Conservation (phyloP, 1,140 invertebrate genomes). For the Caerostris darwini region DNA sequence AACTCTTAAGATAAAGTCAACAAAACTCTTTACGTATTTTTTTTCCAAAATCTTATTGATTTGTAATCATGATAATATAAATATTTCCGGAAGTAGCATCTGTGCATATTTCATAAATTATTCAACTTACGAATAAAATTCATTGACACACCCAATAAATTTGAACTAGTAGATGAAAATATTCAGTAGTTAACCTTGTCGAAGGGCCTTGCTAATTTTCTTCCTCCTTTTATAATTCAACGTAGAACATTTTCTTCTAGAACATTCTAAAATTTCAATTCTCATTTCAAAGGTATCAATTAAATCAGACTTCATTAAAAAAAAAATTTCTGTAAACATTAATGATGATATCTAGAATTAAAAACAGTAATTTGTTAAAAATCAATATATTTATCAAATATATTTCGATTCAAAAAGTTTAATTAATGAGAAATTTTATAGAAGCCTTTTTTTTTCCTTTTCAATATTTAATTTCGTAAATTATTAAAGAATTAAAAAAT, state of each 20-base stretch:
- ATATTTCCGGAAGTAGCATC: background rate
- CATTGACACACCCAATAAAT: conserved; percentile 30
- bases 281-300: too few species aligned
- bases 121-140: background rate
- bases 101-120: background rate
- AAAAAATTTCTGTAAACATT: too few species aligned
- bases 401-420: too few species aligned
- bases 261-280: background rate
- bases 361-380: too few species aligned
- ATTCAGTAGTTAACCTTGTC: conserved; percentile 9
- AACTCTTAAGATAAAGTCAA: background rate
- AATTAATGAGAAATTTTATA: too few species aligned
- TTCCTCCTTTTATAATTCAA: background rate
- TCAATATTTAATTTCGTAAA: too few species aligned
- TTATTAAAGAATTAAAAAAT: too few species aligned
- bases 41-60: background rate
- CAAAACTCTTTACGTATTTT: background rate
- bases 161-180: background rate
- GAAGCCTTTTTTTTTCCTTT: too few species aligned
- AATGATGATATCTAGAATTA: too few species aligned
- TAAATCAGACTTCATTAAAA: too few species aligned
- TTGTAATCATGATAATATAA: background rate
- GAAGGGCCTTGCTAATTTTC: background rate
- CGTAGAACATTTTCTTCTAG: background rate
- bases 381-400: too few species aligned